A percentile compares a stretch with the other conserved stretches of the same genome.
phyloP scores from a whole-genome alignment of 2,888 invertebrate genomes.

The Notodonta ziczac region DNA sequence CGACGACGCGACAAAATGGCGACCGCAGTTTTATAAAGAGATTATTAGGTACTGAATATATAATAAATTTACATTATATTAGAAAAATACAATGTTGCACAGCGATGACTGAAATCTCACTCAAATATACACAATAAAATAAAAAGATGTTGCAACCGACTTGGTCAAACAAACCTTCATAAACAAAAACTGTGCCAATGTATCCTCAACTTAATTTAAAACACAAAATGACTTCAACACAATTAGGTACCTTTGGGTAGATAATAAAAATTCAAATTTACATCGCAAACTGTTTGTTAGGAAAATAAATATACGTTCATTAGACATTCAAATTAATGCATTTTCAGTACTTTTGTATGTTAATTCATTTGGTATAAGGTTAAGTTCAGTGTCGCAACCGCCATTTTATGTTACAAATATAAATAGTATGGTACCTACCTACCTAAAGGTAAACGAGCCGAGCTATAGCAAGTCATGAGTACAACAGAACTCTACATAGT shows the following conservation, averaged over 20 bases:
- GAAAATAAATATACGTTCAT: slow-evolving; percentile 61
- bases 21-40: slow-evolving; percentile 50
- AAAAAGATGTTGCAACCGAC: background rate
- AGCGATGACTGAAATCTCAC: slow-evolving; percentile 8
- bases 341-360: slow-evolving; percentile 82
- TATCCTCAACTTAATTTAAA: slow-evolving; percentile 34
- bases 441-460: background rate
- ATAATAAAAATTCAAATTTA: slow-evolving; percentile 57
- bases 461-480: slow-evolving; percentile 5
- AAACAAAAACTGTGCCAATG: slow-evolving; percentile 30
- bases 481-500: background rate
- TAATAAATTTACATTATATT: slow-evolving; percentile 29
- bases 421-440: slow-evolving; percentile 10
- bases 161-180: slow-evolving; percentile 3
- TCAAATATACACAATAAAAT: background rate
- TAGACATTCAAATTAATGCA: slow-evolving; percentile 75
- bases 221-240: slow-evolving; percentile 32
- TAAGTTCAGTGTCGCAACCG: slow-evolving; percentile 78
- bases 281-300: slow-evolving; percentile 50
- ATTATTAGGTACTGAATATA: slow-evolving; percentile 35
- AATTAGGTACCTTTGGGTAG: slow-evolving; percentile 35
- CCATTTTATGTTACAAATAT: slow-evolving; percentile 57
- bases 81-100: slow-evolving; percentile 11
- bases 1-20: slow-evolving; percentile 62
- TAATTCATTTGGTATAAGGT: slow-evolving; percentile 73